A percentile compares a stretch with the other conserved stretches of the same genome.
These are phyloP conservation scores for Apis dorsata DNA, from an alignment of 1,140 invertebrate species.

Conservation along the genomic window DNA sequence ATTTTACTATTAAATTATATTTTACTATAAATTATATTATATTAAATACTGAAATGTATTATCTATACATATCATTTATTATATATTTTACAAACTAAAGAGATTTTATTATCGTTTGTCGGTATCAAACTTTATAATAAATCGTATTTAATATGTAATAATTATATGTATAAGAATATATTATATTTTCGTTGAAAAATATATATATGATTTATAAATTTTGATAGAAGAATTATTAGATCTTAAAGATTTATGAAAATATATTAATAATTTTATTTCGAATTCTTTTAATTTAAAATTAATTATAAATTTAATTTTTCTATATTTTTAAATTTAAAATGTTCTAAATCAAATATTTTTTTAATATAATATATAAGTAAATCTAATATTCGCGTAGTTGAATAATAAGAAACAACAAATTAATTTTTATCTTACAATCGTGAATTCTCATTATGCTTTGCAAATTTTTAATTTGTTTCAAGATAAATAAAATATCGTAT, in stretches of 20 bases:
- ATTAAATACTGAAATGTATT: neutral
- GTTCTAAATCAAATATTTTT: too few species aligned
- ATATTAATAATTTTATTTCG: neutral
- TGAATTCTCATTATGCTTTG: neutral
- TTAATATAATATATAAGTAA: too few species aligned
- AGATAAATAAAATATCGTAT: constrained; percentile 26
- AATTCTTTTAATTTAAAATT: too few species aligned
- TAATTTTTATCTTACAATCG: neutral
- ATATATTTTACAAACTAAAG: neutral
- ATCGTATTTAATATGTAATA: neutral
- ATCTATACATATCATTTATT: neutral
- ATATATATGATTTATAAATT: neutral
- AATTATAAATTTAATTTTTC: too few species aligned
- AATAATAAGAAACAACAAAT: neutral
- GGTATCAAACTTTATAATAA: neutral
- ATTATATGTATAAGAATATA: neutral
- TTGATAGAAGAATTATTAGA: too few species aligned
- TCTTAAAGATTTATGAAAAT: neutral
- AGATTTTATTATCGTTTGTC: neutral
- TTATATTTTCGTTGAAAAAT: neutral
- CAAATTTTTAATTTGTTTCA: constrained; percentile 29
- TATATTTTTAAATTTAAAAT: too few species aligned
- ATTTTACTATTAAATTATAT: neutral
- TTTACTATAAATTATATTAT: neutral
- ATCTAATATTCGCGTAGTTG: too few species aligned